Base-by-base conservation (phyloP, 2,113 vertebrate species). In the Vidua macroura region DNA sequence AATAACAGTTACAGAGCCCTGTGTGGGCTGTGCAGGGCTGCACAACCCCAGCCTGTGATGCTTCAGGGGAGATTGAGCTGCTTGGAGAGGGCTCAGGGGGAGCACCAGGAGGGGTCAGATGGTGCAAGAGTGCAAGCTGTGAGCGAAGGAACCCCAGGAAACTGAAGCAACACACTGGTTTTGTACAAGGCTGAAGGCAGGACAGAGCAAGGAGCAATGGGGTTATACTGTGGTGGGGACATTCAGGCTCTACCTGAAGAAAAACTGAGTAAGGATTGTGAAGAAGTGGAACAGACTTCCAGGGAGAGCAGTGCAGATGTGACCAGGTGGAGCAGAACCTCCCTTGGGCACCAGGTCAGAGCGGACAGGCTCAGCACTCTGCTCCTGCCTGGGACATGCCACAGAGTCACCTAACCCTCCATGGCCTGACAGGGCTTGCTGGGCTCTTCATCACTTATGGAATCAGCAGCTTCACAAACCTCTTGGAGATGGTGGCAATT, bases 31-130 rank as follows among this genome's bases (percentile, higher is more conserved):
- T 3, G 3, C 35, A 9, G 66, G 80, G 18, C 49, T 41, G 52
- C 3, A 7, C 13, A 17, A 2, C 7, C 19, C 3, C 13, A 9
- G 25, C 8, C 43, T 35, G 51, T 0, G 8, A 18, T 1, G 1
- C 39, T 44, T 14, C 37, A 24, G 64, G 41, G 18, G 25, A 39
- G 13, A 8, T 31, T 67, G 83, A 63, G 28, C 74, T 43, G 17
- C 13, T 0, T 59, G 70, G 44, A 51, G 44, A 13, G 11, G 18
- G 41, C n/a, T 41, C 79, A 31, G 20, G 30, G 20, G 39, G 20
- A 64, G 51, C n/a, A 30, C 16, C 5, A 1, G 66, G 35, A 91
- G 41, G n/a, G 22, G 9, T 9, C 8, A 3, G 74, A 7, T 14
- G 49, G 33, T 58, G 75, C 2, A 1, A 22, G 59, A 68, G 25